Percentiles rank a stretch among this genome's conserved stretches.
These are phyloP conservation scores for Otus sunia DNA, from an alignment of 2,113 vertebrate species.

Conservation along the genomic window DNA sequence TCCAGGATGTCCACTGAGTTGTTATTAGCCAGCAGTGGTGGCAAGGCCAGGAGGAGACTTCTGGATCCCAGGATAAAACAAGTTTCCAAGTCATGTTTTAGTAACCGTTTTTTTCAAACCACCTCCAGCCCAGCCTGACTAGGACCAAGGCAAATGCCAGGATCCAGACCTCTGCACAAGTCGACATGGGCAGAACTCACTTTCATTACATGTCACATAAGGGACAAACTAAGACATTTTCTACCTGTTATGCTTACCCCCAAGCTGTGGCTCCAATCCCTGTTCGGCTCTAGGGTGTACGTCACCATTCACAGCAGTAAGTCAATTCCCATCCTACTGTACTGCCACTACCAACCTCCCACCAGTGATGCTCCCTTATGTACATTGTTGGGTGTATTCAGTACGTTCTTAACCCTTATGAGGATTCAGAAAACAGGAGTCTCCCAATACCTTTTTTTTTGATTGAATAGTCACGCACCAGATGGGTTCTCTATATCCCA, in stretches of 20 bases:
- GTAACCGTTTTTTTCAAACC: background rate
- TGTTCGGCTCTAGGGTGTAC: fast-evolving
- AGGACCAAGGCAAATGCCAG: background rate
- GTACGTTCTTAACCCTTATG: background rate
- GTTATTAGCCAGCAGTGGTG: background rate
- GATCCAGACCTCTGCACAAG: background rate
- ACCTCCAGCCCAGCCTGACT: background rate
- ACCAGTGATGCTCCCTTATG: fast-evolving
- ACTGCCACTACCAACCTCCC: background rate
- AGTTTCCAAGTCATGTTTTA: background rate
- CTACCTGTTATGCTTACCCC: fast-evolving
- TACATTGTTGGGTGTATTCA: background rate
- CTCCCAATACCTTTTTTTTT: background rate
- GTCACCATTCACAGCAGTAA: background rate
- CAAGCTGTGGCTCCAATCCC: background rate
- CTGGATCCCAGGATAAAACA: background rate
- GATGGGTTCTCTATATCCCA: background rate
- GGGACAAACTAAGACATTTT: background rate
- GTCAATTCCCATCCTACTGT: background rate
- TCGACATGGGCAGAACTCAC: background rate
- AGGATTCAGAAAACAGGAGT: background rate
- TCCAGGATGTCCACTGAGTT: background rate
- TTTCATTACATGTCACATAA: background rate
- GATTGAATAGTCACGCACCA: background rate
- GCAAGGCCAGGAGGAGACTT: background rate